Conservation (phyloP, 2,797 vertebrate genomes). For the Masticophis lateralis region DNA sequence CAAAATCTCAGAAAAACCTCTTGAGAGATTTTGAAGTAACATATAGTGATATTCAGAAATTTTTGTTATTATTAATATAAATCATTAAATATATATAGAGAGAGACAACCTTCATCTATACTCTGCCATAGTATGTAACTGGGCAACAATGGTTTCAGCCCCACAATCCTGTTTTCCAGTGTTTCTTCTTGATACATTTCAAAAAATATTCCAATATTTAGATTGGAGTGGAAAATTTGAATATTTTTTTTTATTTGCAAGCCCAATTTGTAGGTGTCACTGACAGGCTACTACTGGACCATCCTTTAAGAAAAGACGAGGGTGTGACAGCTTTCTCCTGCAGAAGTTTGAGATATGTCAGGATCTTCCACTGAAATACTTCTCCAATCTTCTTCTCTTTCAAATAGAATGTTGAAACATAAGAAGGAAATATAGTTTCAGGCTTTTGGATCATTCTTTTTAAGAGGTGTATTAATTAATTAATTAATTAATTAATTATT, state of each 20-base stretch:
- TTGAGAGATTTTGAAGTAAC: not conserved
- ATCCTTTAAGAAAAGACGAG: not conserved
- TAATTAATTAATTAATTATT: too few relatives aligned
- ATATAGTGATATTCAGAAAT: not conserved
- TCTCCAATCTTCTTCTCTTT: not conserved
- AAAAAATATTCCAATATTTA: not conserved
- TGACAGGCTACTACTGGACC: not conserved
- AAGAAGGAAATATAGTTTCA: not conserved
- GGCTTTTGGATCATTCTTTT: not conserved
- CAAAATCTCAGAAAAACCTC: not conserved
- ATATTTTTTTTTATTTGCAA: not conserved
- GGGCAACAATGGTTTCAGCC: too few relatives aligned
- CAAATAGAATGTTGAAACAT: not conserved
- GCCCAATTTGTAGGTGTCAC: not conserved
- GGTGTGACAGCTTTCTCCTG: not conserved
- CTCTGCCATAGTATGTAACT: not conserved
- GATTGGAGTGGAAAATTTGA: not conserved
- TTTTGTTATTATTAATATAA: not conserved
- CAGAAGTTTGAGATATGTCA: not conserved
- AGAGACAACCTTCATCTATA: not conserved
- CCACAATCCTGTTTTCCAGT: not conserved
- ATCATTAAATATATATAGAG: too few relatives aligned
- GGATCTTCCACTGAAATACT: not conserved
- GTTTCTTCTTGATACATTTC: not conserved
- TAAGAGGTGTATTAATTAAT: too few relatives aligned